Base-by-base conservation (phyloP, 2,113 vertebrate species). In the Eurystomus gularis region DNA sequence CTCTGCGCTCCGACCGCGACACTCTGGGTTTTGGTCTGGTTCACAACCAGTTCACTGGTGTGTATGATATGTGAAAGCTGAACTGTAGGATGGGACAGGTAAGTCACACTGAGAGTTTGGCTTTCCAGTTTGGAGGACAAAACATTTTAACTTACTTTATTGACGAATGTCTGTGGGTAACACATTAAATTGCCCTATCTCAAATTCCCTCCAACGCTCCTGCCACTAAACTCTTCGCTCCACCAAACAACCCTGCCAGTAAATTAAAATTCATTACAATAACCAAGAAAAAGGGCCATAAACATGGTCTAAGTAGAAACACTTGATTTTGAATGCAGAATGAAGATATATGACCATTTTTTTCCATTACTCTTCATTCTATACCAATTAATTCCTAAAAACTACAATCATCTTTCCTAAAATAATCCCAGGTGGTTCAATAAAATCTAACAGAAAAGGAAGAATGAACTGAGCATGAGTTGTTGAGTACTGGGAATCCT, bases 241-340 rank as follows among this genome's bases (percentile, higher is more conserved):
- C 39, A 68, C 61, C 39, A 71, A 91, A 93, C 39, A 71, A 19
- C 15, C 48, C 15, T 61, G 61, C 81, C 73, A 87, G 9, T 85
- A 84, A 75, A 75, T 60, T 68, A 69, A 78, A 87, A 86, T 82
- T 85, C 57, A 24, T 58, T 72, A 46, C 42, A 89, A 65, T 77
- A 90, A 83, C 55, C 64, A 83, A 46, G 37, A 88, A 51, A 78
- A 91, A 93, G 61, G 39, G 15, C 37, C 81, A 61, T 86, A 87
- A 94, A 85, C 29, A 60, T 4, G 2, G 61, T 57, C 24, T 68
- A 76, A 79, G 70, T 48, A 68, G 75, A 82, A 96, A 78, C 17
- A 94, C 15, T 55, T 58, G 31, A 87, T 91, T 94, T 94, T 48
- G 89, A 87, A 85, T 84, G 87, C 77, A 66, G 71, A 83, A 70